phyloP scores from a whole-genome alignment of 2,888 invertebrate species.

The Cheilosia impressa region DNA sequence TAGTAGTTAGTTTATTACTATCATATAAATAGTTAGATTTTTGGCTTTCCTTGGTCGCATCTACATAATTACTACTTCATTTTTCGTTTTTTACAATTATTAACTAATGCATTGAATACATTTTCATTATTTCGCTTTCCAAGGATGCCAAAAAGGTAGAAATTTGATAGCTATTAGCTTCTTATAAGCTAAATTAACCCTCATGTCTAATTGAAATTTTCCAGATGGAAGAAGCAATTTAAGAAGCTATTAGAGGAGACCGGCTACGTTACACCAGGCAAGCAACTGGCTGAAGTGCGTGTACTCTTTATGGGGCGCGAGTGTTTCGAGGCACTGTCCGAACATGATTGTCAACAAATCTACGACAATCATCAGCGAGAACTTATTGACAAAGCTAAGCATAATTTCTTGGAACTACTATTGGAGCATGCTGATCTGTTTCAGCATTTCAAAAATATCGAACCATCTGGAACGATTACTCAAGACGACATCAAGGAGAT shows the following conservation, averaged over 20 bases:
- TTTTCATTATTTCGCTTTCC: slow-evolving; percentile 65
- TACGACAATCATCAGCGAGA: slow-evolving; percentile 97
- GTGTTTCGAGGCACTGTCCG: slow-evolving; percentile 95
- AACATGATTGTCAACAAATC: slow-evolving; percentile 95
- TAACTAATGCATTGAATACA: slow-evolving; percentile 54
- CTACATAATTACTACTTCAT: slow-evolving; percentile 11
- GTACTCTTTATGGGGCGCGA: slow-evolving; percentile 97
- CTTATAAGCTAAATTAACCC: slow-evolving; percentile 7
- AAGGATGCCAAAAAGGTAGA: slow-evolving; percentile 86
- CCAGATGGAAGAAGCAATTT: slow-evolving; percentile 96
- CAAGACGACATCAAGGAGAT: slow-evolving; percentile 97
- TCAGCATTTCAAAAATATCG: slow-evolving; percentile 95
- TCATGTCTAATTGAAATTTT: slow-evolving; percentile 47
- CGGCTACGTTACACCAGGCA: slow-evolving; percentile 97
- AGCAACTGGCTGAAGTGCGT: slow-evolving; percentile 94
- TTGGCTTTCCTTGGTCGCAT: slow-evolving; percentile 74
- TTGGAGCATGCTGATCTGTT: slow-evolving; percentile 97
- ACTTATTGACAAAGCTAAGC: slow-evolving; percentile 94
- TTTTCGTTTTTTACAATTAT: slow-evolving; percentile 42
- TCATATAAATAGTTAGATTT: slow-evolving; percentile 27
- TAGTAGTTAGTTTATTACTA: slow-evolving; percentile 47
- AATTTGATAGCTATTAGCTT: slow-evolving; percentile 24
- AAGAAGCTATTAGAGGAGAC: slow-evolving; percentile 96
- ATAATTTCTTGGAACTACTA: slow-evolving; percentile 95
- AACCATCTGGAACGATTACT: slow-evolving; percentile 94